These are phyloP conservation scores for Micropoecilia bifurca DNA, from an alignment of 2,797 vertebrate species.

Conservation along the genomic window DNA sequence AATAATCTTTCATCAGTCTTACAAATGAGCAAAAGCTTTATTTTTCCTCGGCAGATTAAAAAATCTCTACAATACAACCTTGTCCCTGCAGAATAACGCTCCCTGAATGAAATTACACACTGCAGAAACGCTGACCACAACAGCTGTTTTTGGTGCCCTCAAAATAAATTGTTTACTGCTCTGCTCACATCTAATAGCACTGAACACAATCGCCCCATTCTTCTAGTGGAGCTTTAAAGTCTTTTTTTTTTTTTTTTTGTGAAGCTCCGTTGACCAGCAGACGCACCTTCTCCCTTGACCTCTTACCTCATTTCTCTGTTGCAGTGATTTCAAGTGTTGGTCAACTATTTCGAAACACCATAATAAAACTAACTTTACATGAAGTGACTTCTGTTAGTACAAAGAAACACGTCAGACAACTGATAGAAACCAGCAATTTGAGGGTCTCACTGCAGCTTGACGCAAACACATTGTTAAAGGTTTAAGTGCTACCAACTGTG, in stretches of 20 bases:
- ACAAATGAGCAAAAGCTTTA: neutral
- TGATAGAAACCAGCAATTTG: neutral
- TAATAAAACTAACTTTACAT: conserved; percentile 4
- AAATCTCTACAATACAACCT: neutral
- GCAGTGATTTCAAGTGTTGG: conserved; percentile 2
- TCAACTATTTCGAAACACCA: neutral
- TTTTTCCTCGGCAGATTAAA: neutral
- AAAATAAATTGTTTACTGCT: conserved; percentile 3
- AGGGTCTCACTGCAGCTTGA: neutral
- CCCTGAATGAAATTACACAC: neutral
- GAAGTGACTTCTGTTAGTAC: neutral
- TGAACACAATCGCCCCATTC: neutral
- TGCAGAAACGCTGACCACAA: neutral
- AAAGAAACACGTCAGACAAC: neutral
- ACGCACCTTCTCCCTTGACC: neutral
- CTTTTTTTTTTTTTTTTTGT: neutral
- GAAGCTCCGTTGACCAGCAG: neutral
- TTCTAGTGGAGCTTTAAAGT: neutral
- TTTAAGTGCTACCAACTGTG: conserved; percentile 1
- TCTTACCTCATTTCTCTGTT: neutral
- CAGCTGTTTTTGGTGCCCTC: conserved; percentile 1
- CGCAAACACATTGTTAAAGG: conserved; percentile 3
- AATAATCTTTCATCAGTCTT: neutral
- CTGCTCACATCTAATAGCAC: conserved; percentile 3
- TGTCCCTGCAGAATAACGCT: neutral